Evolutionary conservation across 2,797 vertebrate species (phyloP).

Genomic region (Nyctalus aviator): DNA sequence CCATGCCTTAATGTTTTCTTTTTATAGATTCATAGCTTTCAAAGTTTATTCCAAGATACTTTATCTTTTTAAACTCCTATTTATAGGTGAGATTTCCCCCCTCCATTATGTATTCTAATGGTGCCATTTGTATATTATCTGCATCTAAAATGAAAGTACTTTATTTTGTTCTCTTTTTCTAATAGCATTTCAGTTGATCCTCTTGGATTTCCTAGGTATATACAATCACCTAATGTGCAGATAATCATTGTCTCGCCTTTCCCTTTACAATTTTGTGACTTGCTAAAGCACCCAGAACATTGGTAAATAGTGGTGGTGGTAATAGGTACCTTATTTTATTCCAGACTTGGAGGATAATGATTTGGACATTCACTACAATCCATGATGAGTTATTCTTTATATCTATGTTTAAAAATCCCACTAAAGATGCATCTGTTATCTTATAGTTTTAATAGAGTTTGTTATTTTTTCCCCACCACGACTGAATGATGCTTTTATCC

Average conservation of each 20-base stretch:
- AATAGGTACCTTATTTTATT: background rate
- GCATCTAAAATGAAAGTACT: constrained; percentile 50
- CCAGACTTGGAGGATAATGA: constrained; percentile 16
- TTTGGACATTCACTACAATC: constrained; percentile 36
- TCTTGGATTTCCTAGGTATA: constrained; percentile 18
- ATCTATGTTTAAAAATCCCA: background rate
- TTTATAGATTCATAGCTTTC: background rate
- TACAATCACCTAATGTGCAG: background rate
- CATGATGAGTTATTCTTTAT: constrained; percentile 35
- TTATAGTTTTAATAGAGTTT: constrained; percentile 52
- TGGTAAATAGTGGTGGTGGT: background rate
- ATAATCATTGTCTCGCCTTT: constrained; percentile 38
- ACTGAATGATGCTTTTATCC: background rate
- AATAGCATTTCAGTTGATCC: background rate
- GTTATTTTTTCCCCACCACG: background rate
- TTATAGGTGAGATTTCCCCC: background rate
- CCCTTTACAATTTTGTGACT: background rate
- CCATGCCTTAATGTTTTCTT: background rate
- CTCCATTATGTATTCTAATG: constrained; percentile 24
- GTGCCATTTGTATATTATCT: background rate
- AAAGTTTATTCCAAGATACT: background rate
- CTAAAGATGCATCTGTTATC: constrained; percentile 27
- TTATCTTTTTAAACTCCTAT: constrained; percentile 23
- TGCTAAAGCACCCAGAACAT: constrained; percentile 7
- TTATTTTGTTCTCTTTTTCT: background rate